Percentiles rank a stretch among this genome's conserved stretches.
These are phyloP conservation scores for Tadarida brasiliensis DNA, from an alignment of 2,797 vertebrate genomes.

Conservation along the genomic window DNA sequence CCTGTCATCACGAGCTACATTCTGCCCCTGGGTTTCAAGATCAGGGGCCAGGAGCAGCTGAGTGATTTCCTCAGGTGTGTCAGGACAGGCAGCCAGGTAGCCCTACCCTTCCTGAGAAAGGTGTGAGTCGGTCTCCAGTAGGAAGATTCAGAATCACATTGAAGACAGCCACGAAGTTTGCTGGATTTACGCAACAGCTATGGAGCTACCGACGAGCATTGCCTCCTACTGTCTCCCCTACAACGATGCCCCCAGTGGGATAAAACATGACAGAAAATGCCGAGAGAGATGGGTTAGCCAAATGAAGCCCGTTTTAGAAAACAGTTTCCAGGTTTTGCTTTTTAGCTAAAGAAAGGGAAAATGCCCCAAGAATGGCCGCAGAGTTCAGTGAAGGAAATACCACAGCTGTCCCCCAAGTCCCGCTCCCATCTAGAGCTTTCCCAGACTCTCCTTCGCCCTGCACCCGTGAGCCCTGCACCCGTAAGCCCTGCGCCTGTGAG, in stretches of 20 bases:
- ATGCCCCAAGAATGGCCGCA: background rate
- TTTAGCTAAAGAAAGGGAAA: background rate
- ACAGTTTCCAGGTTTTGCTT: background rate
- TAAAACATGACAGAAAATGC: background rate
- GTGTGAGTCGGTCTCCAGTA: background rate
- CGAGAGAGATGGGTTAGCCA: background rate
- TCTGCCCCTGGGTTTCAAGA: background rate
- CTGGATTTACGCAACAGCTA: background rate
- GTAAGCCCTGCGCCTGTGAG: too few relatives aligned
- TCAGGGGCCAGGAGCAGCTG: background rate
- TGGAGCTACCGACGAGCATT: background rate
- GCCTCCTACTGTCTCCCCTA: background rate
- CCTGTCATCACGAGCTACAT: background rate
- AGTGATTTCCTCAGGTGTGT: background rate
- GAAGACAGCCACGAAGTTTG: background rate
- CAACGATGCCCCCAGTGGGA: background rate
- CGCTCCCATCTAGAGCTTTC: too few relatives aligned
- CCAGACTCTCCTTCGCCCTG: too few relatives aligned
- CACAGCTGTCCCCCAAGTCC: too few relatives aligned
- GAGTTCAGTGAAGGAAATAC: background rate
- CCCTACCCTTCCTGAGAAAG: background rate
- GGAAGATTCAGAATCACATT: background rate
- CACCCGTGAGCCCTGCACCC: background rate
- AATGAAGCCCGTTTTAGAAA: background rate
- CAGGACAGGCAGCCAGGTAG: background rate